Evolutionary conservation across 2,113 vertebrate species (phyloP), one percentile per base, ranked within the genome.

Genomic region (Python bivittatus): DNA sequence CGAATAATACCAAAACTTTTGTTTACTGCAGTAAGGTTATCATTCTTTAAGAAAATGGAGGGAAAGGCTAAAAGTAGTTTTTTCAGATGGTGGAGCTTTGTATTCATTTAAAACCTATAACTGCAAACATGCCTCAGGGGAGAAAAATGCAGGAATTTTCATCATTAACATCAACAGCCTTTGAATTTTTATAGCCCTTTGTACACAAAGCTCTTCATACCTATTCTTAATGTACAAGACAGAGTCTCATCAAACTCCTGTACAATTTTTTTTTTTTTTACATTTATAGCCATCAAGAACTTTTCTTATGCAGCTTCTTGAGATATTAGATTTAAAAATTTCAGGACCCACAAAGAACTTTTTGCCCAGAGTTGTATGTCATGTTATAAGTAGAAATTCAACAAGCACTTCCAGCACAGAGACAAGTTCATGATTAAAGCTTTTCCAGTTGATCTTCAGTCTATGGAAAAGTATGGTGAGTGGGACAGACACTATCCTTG

Each of bases 71-170:
- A 84, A 7, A 89, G 91, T 96, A 96, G 96, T 96, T 96, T 96
- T 96, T 97, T 96, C 95, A 96, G 91, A 94, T 95, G 95, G 93
- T 94, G 94, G 96, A 96, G 91, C 93, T 96, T 96, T 96, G 93
- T 91, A 94, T 91, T 96, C 92, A 94, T 94, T 94, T 92, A 93
- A 97, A 97, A 94, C 86, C 86, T 96, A 96, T 96, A 96, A 96
- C 95, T 93, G 88, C 93, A 95, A 97, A 96, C 91, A 94, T 95
- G 94, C 92, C 97, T 94, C 93, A 90, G 88, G 94, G 96, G 95
- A 96, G 95, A 94, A 95, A 95, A 91, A 57, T 84, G 33, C n/a
- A 96, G 93, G 95, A 89, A 92, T 91, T 96, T 96, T 96, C 96
- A 96, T 96, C 33, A 96, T 79, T 79, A 79, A 79, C 68, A 1